A percentile compares a stretch with the other conserved stretches of the same genome.
These are phyloP conservation scores for Drosophila koepferae DNA, from an alignment of 2,888 invertebrate species.

Conservation along the genomic window DNA sequence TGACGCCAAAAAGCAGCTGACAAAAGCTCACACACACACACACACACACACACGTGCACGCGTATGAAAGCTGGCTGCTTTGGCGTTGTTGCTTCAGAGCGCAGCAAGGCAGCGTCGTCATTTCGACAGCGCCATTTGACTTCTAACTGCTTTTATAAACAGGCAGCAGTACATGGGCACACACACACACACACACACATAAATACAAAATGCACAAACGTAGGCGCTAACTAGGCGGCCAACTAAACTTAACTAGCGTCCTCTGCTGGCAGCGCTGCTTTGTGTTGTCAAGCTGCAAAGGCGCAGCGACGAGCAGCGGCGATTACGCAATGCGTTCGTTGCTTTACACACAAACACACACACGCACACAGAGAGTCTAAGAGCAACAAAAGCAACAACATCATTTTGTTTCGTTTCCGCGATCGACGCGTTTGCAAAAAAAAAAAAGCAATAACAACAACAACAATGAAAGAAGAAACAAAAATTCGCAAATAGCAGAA, in stretches of 20 bases:
- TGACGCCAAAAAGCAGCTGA: slow-evolving; percentile 59
- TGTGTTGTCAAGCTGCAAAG: slow-evolving; percentile 70
- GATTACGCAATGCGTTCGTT: slow-evolving; percentile 78
- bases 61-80: slow-evolving; percentile 41
- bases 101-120: slow-evolving; percentile 25
- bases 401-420: slow-evolving; percentile 75
- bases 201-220: slow-evolving; percentile 10
- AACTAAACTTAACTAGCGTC: slow-evolving; percentile 63
- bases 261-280: slow-evolving; percentile 58
- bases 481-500: slow-evolving; percentile 67
- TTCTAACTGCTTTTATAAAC: slow-evolving; percentile 64
- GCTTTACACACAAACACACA: slow-evolving; percentile 45
- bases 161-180: slow-evolving; percentile 10
- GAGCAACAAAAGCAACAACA: slow-evolving; percentile 31
- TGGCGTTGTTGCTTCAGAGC: slow-evolving; percentile 7
- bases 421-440: slow-evolving; percentile 67
- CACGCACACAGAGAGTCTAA: slow-evolving; percentile 17
- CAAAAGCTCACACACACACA: slow-evolving; percentile 50
- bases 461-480: slow-evolving; percentile 16
- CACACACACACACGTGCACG: slow-evolving; percentile 19
- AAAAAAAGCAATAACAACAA: slow-evolving; percentile 3
- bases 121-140: slow-evolving; percentile 59
- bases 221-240: slow-evolving; percentile 58
- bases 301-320: slow-evolving; percentile 55
- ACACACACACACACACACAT: slow-evolving; percentile 9